Conservation (phyloP, 2,888 invertebrate genomes). For the Opisthograptis luteolata region DNA sequence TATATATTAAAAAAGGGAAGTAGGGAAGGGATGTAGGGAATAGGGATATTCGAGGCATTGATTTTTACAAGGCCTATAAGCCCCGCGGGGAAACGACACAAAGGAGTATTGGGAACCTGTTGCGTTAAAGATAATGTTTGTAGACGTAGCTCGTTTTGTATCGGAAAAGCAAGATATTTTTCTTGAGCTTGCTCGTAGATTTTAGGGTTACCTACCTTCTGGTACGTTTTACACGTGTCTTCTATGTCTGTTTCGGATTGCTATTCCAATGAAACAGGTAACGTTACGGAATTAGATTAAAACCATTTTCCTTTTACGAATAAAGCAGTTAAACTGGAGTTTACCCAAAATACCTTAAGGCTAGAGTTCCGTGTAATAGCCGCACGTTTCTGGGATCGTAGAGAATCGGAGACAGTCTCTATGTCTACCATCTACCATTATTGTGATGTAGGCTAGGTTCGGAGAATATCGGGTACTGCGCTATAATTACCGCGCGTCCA, state of each 20-base stretch:
- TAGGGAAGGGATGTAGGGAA: too few relatives aligned
- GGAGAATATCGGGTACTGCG: constrained; percentile 42
- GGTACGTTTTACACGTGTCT: too few relatives aligned
- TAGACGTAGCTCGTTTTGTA: constrained; percentile 1
- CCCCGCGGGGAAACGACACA: constrained; percentile 7
- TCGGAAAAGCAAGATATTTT: background rate
- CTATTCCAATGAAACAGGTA: too few relatives aligned
- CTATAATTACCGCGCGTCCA: constrained; percentile 51
- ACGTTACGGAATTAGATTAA: too few relatives aligned
- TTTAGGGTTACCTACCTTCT: too few relatives aligned
- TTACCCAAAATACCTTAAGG: background rate
- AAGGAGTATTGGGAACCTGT: constrained; percentile 16
- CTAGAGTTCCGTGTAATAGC: too few relatives aligned
- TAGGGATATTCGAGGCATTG: constrained; percentile 26
- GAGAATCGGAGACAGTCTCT: background rate
- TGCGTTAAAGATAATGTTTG: constrained; percentile 22
- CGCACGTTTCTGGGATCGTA: background rate
- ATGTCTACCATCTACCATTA: constrained; percentile 19
- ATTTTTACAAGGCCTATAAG: constrained; percentile 13
- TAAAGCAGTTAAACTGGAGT: constrained; percentile 23
- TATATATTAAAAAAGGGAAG: too few relatives aligned
- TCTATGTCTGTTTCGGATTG: too few relatives aligned
- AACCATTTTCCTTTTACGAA: too few relatives aligned
- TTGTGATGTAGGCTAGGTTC: constrained; percentile 32
- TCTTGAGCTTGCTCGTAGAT: too few relatives aligned